These are phyloP conservation scores for Silurus aristotelis DNA, from an alignment of 2,797 vertebrate genomes.

Conservation along the genomic window DNA sequence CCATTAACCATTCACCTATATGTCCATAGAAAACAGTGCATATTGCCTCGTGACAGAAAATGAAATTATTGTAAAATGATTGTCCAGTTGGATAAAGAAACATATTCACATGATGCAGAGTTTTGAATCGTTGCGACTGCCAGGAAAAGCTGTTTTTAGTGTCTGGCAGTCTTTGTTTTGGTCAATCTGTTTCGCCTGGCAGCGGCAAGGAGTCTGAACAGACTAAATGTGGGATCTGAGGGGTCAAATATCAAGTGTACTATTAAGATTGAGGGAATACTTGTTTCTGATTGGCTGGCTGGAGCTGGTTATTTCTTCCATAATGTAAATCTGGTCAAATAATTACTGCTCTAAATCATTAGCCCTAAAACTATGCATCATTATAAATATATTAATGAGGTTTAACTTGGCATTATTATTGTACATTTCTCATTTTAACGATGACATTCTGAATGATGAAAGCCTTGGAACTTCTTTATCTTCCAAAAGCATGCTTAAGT, in stretches of 20 bases:
- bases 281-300: not conserved
- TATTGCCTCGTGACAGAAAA: no score
- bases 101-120: no score
- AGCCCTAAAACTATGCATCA: not conserved
- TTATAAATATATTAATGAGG: slow-evolving; percentile 7
- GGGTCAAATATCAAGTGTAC: not conserved
- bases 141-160: no score
- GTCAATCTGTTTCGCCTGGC: no score
- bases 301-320: not conserved
- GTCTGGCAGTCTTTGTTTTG: no score
- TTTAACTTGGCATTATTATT: not conserved
- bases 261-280: not conserved
- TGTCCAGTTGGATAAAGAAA: no score
- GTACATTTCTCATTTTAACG: not conserved
- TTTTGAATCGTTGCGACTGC: no score
- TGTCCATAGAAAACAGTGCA: no score
- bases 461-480: not conserved
- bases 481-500: not conserved
- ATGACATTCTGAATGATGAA: not conserved
- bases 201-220: no score
- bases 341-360: not conserved
- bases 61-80: no score
- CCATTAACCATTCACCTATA: no score
- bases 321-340: not conserved
- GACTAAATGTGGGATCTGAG: no score